Conservation (phyloP, 1,140 invertebrate species). For the Platorchestia sp. region DNA sequence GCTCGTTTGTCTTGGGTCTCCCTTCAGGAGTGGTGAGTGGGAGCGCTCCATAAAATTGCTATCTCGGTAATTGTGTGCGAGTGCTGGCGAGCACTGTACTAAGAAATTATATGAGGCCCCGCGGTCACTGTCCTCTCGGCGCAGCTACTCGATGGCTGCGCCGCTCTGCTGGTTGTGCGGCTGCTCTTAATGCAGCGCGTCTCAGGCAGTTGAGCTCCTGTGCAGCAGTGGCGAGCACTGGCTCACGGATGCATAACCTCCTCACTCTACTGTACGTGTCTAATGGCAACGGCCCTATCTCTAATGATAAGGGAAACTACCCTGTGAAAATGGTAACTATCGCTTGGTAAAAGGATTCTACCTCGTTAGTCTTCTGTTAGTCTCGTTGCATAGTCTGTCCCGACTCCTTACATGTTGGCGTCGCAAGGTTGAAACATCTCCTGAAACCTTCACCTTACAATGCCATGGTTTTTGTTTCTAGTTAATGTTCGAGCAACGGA, state of each 20-base stretch:
- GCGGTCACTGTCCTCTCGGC: neutral
- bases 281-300: no score
- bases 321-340: no score
- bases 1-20: neutral
- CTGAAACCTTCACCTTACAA: neutral
- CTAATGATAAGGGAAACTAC: no score
- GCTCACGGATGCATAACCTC: no score
- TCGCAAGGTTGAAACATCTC: neutral
- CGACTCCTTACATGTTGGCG: no score
- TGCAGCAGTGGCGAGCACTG: no score
- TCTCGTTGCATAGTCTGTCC: no score
- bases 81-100: neutral
- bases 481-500: neutral
- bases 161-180: neutral
- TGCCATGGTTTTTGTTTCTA: neutral
- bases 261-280: no score
- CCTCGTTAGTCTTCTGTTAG: no score
- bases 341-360: no score
- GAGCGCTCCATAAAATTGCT: slow-evolving; percentile 25
- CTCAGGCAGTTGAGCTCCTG: no score
- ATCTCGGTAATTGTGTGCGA: slow-evolving; percentile 37
- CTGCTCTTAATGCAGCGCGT: neutral
- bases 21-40: neutral
- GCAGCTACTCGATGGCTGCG: slow-evolving; percentile 5
- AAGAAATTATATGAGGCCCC: slow-evolving; percentile 13